Evolutionary conservation across 2,113 vertebrate species (phyloP), one percentile per base, ranked within the genome.

Genomic region (Oenanthe oenanthe): DNA sequence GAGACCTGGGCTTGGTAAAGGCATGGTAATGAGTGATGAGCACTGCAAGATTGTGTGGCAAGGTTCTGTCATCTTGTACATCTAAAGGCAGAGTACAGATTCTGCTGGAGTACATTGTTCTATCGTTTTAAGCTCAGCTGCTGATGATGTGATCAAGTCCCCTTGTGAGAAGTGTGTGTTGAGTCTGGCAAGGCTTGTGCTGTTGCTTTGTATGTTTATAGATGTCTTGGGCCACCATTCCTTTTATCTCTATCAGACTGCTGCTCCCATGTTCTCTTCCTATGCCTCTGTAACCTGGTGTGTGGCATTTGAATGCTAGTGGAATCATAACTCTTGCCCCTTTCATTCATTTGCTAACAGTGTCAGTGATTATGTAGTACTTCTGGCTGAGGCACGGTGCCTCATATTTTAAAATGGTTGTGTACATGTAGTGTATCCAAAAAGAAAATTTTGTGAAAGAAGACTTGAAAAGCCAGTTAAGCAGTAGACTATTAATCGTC

Each of bases 381-480:
- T 85, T 56, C 26, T 63, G 68, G 28, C 26, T 51, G 58, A 50
- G 75, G 13, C 70, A 10, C 3, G 12, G 16, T 65, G 16, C 31
- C 6, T 87, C 66, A 1, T 38, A 12, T 79, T 74, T 95, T 72
- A 13, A 65, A 92, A 62, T 40, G 22, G 12, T 34, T 60, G 74
- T 57, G 43, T 80, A 53, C 20, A 3, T 32, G 15, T 19, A 68
- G 29, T 36, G 13, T 67, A 48, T 60, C 8, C 14, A 65, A 80
- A 58, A 82, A 36, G 17, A 77, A 63, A 48, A 62, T 58, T 63
- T 31, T 51, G 26, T 83, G 36, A 84, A 92, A 92, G 63, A 56
- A 61, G 36, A 8, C 65, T 88, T 89, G 60, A 77, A 92, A 79
- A 81, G 8, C 31, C 12, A 53, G 31, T 75, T 94, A 70, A 78